Base-by-base conservation (phyloP, 2,888 invertebrate genomes). In the Mythimna impura region DNA sequence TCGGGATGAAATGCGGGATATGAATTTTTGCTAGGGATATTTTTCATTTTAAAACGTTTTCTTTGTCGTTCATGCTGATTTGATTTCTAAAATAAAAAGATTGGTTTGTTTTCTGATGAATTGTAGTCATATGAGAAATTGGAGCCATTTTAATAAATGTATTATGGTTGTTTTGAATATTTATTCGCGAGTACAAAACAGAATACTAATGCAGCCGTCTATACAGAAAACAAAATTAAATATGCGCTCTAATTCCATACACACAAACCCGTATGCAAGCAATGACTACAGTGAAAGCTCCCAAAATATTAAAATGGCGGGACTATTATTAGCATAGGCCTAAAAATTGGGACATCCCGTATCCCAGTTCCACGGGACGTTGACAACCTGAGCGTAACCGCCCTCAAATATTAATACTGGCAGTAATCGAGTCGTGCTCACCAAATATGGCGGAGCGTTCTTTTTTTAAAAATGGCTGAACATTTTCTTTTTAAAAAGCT, bases 381-480 rank as follows among this genome's bases (percentile, higher is more conserved):
- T 69, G 71, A 71, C 81, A 70, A 73, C 65, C 71, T 66, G 60
- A 69, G 70, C 70, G 62, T 57, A 50, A 68, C 63, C 58, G 40
- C 61, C 73, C 71, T 72, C 20, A 78, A 83, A 83, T 86, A 83
- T 83, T 78, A 81, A 78, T 63, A 78, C 68, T 70, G 73, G 12
- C 66, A 62, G 72, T 71, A 72, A 81, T 78, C 65, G 66, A 78
- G 76, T 70, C 65, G 71, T 54, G 64, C 52, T 61, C 71, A 73
- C 72, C 65, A 73, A 63, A 70, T 70, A 68, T 22, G 63, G 47
- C 25, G 22, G 43, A 20, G 22, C 12, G 22, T 75, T 67, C 36
- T 61, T 76, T 65, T 58, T 77, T 69, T 58, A 34, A 58, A 36
- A 30, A 54, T 17, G 54, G 12, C n/a, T 10, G 43, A 80, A 50